Evolutionary conservation across 2,113 vertebrate species (phyloP), one percentile per base, ranked within the genome.

Genomic region (Podilymbus podiceps): DNA sequence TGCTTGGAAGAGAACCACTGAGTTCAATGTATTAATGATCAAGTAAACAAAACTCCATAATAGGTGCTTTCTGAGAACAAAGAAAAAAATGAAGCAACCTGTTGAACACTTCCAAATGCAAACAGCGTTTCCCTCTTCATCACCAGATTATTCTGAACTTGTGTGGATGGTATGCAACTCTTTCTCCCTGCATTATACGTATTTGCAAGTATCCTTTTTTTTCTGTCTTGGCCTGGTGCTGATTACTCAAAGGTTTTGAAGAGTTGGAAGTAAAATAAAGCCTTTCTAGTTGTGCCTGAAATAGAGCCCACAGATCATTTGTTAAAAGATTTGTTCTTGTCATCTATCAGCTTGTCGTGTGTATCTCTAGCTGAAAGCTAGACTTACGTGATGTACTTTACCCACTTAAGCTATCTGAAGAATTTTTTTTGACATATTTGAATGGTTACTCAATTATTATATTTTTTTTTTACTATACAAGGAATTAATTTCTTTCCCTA

Each of bases 141-240:
- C 74, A 85, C 63, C 85, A 64, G 69, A 88, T 85, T 92, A 50
- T 86, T 95, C 85, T 90, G 89, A 40, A 6, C 87, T 95, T 80
- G 33, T 59, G 59, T 85, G 53, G 46, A 62, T 84, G 85, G 33
- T 89, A 62, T 78, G 47, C 12, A 79, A 72, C 14, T 31, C 49
- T 78, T 80, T 96, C 68, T 81, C 40, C 76, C 30, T 44, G n/a
- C 49, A 69, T 42, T 77, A 47, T 30, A 91, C 53, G 56, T 63
- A 59, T 59, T 77, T 80, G 60, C 66, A 96, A 66, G 75, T 95
- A 91, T 91, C 80, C 69, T 46, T 95, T 95, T 95, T 77, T 63
- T 96, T 96, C 83, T 73, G 24, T 44, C 56, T 79, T 96, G 95
- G 83, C 76, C 83, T 80, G 28, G 47, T 92, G 44, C 52, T 55